phyloP scores from a whole-genome alignment of 2,888 invertebrate species.

The Pandemis corylana region DNA sequence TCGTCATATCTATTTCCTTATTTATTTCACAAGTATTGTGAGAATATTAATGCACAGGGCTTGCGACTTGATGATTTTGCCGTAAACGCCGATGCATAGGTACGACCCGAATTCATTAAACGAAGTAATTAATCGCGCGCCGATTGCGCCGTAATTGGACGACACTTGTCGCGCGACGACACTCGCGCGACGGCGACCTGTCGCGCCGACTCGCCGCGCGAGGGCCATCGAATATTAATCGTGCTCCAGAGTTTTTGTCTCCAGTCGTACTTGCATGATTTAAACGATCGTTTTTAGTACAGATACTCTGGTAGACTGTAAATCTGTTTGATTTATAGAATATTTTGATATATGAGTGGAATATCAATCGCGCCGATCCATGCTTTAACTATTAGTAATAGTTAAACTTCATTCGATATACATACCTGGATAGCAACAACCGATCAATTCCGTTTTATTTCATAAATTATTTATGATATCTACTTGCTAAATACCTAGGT shows the following conservation, averaged over 20 bases:
- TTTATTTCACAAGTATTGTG: not conserved
- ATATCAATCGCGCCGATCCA: no score
- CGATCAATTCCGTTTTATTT: not conserved
- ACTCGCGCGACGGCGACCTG: slow-evolving; percentile 6
- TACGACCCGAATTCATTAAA: slow-evolving; percentile 52
- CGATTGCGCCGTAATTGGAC: slow-evolving; percentile 69
- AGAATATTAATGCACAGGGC: not conserved
- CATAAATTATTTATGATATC: not conserved
- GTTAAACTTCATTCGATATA: no score
- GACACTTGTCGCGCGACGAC: slow-evolving; percentile 57
- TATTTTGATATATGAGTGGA: not conserved
- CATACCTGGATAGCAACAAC: not conserved
- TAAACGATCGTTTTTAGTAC: slow-evolving; percentile 39
- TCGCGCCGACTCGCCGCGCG: slow-evolving; percentile 49
- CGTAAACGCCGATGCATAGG: slow-evolving; percentile 7
- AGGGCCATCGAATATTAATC: slow-evolving; percentile 74
- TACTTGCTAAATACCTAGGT: slow-evolving; percentile 15
- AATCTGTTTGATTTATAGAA: not conserved
- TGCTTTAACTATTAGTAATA: not conserved
- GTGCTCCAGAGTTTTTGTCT: slow-evolving; percentile 64
- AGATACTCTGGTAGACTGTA: slow-evolving; percentile 9
- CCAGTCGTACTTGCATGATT: slow-evolving; percentile 45
- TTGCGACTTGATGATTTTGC: not conserved
- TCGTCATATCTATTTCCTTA: not conserved
- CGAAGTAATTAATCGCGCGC: slow-evolving; percentile 70